Base-by-base conservation (phyloP, 2,113 vertebrate genomes). In the Tamias sibiricus region DNA sequence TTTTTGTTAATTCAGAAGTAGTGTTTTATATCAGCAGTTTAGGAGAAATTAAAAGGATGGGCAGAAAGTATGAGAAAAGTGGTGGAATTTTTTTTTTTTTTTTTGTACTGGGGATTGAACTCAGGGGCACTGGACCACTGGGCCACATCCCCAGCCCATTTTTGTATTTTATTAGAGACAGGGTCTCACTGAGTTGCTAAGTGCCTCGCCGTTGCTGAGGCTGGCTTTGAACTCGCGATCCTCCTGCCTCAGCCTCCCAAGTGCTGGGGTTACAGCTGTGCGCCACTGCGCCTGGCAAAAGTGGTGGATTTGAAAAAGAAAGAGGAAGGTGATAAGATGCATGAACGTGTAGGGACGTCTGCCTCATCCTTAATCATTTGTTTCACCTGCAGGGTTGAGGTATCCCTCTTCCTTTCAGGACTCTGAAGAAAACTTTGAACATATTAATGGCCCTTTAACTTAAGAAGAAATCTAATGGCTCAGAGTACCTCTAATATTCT, bases 381-480 rank as follows among this genome's bases (percentile, higher is more conserved):
- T 87, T 91, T 94, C 20, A 66, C 66, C 52, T 75, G n/a, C 54
- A 24, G 3, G 87, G 47, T 72, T 62, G 64, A 84, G 76, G 47
- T 76, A 35, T 1, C n/a, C 28, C 90, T 88, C 1, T 95, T 77
- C 49, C 35, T 64, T 92, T 95, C 20, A 92, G 71, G 32, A 26
- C 75, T 94, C 57, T 49, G 64, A 82, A 96, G 86, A 64, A 88
- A 97, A 95, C 91, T 96, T 97, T 94, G 89, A 96, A 95, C 91
- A 91, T 87, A 40, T 68, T 96, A 95, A 80, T 92, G 86, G 93
- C 57, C 11, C n/a, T 82, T 92, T 91, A 89, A 44, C 66, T 94
- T 91, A n/a, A 76, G 80, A 22, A 89, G 83, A 62, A 69, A 89
- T 35, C 14, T 42, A 66, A 74, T 79, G 62, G 35, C 42, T 95